These are phyloP conservation scores for Peromyscus polionotus DNA, from an alignment of 2,113 vertebrate genomes.

Conservation along the genomic window DNA sequence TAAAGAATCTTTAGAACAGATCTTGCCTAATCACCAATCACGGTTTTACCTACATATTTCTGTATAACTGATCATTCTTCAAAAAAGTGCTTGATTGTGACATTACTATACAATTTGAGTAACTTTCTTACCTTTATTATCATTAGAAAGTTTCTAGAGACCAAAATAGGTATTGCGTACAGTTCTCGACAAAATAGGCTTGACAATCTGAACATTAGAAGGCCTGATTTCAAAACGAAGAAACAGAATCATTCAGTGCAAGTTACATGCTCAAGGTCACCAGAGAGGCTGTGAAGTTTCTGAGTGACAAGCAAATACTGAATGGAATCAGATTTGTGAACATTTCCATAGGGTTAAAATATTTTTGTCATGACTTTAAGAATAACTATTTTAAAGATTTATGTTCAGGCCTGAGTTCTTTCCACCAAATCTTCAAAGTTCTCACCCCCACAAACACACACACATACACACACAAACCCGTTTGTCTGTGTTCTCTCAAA, in stretches of 20 bases:
- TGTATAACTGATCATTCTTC: not conserved
- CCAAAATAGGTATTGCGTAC: not conserved
- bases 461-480: too few species aligned
- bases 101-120: not conserved
- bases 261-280: not conserved
- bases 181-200: not conserved
- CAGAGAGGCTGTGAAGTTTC: not conserved
- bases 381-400: not conserved
- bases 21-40: not conserved
- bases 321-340: not conserved
- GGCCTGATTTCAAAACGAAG: not conserved
- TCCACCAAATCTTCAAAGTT: not conserved
- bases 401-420: not conserved
- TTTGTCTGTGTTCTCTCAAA: not conserved
- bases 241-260: slow-evolving; percentile 9
- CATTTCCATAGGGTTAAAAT: not conserved
- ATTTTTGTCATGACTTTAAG: slow-evolving; percentile 11
- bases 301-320: not conserved
- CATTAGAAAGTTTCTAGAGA: not conserved
- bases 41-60: not conserved
- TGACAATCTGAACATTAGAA: not conserved
- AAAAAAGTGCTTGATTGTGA: not conserved
- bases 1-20: not conserved
- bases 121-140: not conserved
- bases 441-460: too few species aligned